phyloP scores from a whole-genome alignment of 2,888 invertebrate genomes.

The Protonemura montana region DNA sequence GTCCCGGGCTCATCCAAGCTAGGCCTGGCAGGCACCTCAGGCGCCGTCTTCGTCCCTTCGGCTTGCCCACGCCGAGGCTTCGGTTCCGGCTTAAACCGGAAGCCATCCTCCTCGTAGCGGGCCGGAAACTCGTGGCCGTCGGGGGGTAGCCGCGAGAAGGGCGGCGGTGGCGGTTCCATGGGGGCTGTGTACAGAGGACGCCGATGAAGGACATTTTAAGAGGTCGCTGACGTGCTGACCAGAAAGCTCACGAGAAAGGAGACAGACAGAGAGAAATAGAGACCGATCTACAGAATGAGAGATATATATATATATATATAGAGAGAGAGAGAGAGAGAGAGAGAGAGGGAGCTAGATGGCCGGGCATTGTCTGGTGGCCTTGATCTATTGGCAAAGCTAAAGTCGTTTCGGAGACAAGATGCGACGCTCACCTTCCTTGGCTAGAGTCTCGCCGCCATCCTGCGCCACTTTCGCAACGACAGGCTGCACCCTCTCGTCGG shows the following conservation, averaged over 20 bases:
- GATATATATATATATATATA: background rate
- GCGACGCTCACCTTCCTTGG: background rate
- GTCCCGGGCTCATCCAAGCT: background rate
- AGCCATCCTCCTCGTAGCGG: conserved; percentile 67
- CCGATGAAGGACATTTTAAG: background rate
- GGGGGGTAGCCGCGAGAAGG: conserved; percentile 76
- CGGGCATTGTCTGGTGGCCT: background rate
- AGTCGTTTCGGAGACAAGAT: background rate
- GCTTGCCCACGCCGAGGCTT: background rate
- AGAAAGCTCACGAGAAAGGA: background rate
- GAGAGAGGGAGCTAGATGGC: conserved; percentile 26
- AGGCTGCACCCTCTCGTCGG: background rate
- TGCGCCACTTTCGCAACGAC: background rate
- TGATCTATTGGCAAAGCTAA: conserved; percentile 2
- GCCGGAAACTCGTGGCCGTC: conserved; percentile 84
- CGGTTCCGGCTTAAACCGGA: conserved; percentile 37
- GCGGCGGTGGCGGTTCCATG: conserved; percentile 53
- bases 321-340: conserved; percentile 25
- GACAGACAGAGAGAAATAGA: background rate
- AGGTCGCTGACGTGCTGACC: background rate
- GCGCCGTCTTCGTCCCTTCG: background rate
- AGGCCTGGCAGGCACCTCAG: background rate
- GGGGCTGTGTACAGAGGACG: background rate
- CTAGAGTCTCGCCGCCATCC: background rate
- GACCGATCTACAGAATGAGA: background rate